These are phyloP conservation scores for Melanostigma gelatinosum DNA, from an alignment of 2,113 vertebrate genomes.

Conservation along the genomic window DNA sequence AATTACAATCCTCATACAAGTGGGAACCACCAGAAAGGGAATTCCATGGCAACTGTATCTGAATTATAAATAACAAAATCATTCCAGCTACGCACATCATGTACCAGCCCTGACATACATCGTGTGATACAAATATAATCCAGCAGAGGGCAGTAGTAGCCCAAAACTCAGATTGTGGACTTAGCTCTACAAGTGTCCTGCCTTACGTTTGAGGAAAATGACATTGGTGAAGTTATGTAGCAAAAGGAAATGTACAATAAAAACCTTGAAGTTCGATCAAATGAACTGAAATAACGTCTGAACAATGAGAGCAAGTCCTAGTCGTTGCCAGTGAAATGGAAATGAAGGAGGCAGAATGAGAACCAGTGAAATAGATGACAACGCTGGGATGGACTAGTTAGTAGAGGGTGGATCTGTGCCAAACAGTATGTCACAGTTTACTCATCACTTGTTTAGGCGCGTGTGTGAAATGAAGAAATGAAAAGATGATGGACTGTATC, in stretches of 20 bases:
- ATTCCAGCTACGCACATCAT: background rate
- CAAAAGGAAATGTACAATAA: background rate
- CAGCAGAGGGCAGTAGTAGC: conserved; percentile 62
- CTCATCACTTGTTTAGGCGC: conserved; percentile 8
- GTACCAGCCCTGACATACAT: background rate
- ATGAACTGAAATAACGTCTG: background rate
- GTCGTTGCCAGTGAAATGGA: background rate
- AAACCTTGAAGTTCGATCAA: background rate
- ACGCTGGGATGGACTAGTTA: background rate
- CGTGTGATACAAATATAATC: background rate
- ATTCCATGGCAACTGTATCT: background rate
- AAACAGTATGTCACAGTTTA: conserved; percentile 22
- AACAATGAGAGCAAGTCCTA: background rate
- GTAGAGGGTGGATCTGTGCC: conserved; percentile 8
- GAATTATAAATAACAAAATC: background rate
- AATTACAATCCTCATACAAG: background rate
- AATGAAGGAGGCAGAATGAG: conserved; percentile 6
- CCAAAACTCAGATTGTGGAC: background rate
- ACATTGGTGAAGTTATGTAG: background rate
- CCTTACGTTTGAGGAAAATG: background rate
- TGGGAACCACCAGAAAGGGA: background rate
- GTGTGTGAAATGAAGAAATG: conserved; percentile 22
- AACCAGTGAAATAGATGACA: background rate
- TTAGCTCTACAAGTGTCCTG: conserved; percentile 21
- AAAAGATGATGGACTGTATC: conserved; percentile 31